Evolutionary conservation across 2,797 vertebrate species (phyloP).

Genomic region (Amphiprion clarkii): DNA sequence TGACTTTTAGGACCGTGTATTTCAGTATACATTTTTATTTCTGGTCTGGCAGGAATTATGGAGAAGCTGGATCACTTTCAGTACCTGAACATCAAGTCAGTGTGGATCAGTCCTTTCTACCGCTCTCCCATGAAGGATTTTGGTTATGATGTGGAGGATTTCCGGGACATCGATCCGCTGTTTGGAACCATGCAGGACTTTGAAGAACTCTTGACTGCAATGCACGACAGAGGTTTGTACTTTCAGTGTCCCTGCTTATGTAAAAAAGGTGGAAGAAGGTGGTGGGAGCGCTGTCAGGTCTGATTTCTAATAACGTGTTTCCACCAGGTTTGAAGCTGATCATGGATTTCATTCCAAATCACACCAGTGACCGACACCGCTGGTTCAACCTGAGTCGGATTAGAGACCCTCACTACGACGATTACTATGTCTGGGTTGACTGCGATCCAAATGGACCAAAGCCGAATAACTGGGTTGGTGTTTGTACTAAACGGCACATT

Average conservation of each 20-base stretch:
- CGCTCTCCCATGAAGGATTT: constrained; percentile 93
- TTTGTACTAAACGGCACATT: neutral
- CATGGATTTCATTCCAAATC: constrained; percentile 97
- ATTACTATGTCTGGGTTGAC: constrained; percentile 96
- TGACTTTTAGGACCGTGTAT: neutral
- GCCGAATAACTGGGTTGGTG: constrained; percentile 96
- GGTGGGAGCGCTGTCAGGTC: neutral
- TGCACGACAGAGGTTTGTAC: constrained; percentile 91
- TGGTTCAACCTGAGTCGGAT: constrained; percentile 95
- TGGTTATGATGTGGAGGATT: constrained; percentile 93
- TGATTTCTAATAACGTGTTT: neutral
- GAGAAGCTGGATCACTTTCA: constrained; percentile 91
- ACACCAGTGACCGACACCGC: constrained; percentile 93
- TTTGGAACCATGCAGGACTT: constrained; percentile 97
- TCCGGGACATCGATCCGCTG: constrained; percentile 90
- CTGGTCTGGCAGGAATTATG: constrained; percentile 87
- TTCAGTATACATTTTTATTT: neutral
- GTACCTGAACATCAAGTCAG: constrained; percentile 90
- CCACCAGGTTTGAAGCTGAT: constrained; percentile 93
- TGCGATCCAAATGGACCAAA: constrained; percentile 79
- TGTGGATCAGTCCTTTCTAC: constrained; percentile 96
- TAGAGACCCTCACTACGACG: constrained; percentile 86
- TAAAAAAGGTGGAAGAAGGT: neutral
- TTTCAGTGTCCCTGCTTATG: neutral
- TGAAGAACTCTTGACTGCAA: constrained; percentile 89